Conservation (phyloP, 2,797 vertebrate species). For the Buphagus erythrorhynchus region DNA sequence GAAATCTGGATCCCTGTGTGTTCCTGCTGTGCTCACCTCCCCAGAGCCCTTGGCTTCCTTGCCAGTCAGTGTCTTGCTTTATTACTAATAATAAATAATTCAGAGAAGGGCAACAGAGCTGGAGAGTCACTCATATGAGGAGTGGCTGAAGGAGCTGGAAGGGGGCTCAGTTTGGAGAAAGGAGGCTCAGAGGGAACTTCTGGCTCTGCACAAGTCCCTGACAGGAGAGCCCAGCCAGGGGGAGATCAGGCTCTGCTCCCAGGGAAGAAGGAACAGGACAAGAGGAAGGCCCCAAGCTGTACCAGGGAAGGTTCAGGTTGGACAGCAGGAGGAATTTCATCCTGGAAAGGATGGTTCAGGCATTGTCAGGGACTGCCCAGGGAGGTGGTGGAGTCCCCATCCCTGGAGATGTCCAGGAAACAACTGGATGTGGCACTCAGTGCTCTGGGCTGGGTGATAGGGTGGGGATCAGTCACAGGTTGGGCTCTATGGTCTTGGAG, state of each 20-base stretch:
- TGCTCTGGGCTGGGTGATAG: not conserved
- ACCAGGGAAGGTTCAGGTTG: not conserved
- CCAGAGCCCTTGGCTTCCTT: not conserved
- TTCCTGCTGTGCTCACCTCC: not conserved
- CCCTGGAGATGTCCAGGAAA: not conserved
- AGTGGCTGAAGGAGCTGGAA: not conserved
- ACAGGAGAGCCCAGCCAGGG: rapidly evolving
- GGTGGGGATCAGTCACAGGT: rapidly evolving
- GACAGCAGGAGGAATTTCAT: not conserved
- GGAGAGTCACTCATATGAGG: not conserved
- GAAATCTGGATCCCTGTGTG: not conserved
- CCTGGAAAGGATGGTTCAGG: not conserved
- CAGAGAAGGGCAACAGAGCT: not conserved
- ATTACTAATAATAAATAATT: not conserved
- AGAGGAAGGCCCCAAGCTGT: not conserved
- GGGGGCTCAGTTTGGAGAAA: not conserved
- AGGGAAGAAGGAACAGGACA: no score
- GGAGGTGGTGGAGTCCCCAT: not conserved
- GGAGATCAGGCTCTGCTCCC: not conserved
- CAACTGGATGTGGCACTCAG: rapidly evolving
- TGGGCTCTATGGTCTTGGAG: rapidly evolving
- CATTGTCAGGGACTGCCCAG: not conserved
- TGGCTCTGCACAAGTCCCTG: not conserved
- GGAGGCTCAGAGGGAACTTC: not conserved
- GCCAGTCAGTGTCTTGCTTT: not conserved